Conservation (phyloP, 37 sponge, comb jelly and placozoan species). For the Spongia lamella region DNA sequence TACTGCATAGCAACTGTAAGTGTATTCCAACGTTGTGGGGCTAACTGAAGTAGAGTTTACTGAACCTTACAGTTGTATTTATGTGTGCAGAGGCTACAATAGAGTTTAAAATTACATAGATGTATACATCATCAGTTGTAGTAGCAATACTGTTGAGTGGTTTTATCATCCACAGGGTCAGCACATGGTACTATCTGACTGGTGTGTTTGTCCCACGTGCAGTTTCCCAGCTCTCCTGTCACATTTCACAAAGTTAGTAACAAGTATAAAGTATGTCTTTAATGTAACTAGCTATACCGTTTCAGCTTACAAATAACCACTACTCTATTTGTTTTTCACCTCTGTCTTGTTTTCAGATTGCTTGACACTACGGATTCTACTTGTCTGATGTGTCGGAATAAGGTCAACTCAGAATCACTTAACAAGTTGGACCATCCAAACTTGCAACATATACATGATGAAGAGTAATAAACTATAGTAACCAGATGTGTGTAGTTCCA, state of each 20-base stretch:
- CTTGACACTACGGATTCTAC: not conserved
- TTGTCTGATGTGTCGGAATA: not conserved
- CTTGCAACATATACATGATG: not conserved
- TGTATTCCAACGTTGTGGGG: not conserved
- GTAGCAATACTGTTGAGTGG: no score
- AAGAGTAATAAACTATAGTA: no score
- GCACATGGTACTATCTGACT: constrained; percentile 88
- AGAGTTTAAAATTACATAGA: no score
- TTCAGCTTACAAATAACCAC: not conserved
- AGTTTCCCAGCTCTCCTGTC: constrained; percentile 89
- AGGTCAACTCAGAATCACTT: not conserved
- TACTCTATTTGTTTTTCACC: not conserved
- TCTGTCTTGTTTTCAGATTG: constrained; percentile 10
- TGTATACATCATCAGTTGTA: no score
- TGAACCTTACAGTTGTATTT: no score
- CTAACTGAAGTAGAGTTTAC: not conserved
- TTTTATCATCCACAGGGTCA: constrained; percentile 80
- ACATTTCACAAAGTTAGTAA: constrained; percentile 69
- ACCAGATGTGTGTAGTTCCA: no score
- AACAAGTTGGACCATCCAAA: not conserved
- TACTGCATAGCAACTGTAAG: constrained; percentile 95
- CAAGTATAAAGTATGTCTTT: not conserved
- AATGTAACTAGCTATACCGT: not conserved
- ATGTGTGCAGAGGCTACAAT: no score
- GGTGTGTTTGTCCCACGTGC: constrained; percentile 87